phyloP scores from a whole-genome alignment of 2,113 vertebrate species.

The Podiceps cristatus region DNA sequence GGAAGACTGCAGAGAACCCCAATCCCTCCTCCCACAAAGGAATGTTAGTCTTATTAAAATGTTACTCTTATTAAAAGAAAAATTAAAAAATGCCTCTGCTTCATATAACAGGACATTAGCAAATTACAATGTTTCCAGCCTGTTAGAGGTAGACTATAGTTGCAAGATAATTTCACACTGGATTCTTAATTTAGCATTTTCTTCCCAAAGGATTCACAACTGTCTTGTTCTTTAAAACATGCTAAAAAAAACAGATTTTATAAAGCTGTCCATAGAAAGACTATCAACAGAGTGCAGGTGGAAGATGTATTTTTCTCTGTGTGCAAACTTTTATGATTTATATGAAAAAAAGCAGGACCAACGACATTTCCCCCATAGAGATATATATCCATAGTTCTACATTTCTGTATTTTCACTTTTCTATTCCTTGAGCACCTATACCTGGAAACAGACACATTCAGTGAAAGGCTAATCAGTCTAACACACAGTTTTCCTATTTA shows the following conservation, averaged over 20 bases:
- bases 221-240: not conserved
- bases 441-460: not conserved
- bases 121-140: not conserved
- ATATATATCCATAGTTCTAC: not conserved
- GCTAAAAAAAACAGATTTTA: not conserved
- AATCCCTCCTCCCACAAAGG: not conserved
- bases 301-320: not conserved
- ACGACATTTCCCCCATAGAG: not conserved
- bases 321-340: not conserved
- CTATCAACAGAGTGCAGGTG: not conserved
- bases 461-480: not conserved
- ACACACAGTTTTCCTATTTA: not conserved
- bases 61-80: not conserved
- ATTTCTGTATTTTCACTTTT: not conserved
- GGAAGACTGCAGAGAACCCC: not conserved
- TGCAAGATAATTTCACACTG: not conserved
- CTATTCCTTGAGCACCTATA: not conserved
- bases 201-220: not conserved
- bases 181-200: not conserved
- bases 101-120: not conserved
- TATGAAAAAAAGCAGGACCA: not conserved
- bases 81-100: not conserved
- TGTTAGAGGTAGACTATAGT: not conserved
- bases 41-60: not conserved
- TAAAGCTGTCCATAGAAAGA: not conserved